Evolutionary conservation across 2,113 vertebrate species (phyloP), one percentile per base, ranked within the genome.

Genomic region (Halichoerus grypus): DNA sequence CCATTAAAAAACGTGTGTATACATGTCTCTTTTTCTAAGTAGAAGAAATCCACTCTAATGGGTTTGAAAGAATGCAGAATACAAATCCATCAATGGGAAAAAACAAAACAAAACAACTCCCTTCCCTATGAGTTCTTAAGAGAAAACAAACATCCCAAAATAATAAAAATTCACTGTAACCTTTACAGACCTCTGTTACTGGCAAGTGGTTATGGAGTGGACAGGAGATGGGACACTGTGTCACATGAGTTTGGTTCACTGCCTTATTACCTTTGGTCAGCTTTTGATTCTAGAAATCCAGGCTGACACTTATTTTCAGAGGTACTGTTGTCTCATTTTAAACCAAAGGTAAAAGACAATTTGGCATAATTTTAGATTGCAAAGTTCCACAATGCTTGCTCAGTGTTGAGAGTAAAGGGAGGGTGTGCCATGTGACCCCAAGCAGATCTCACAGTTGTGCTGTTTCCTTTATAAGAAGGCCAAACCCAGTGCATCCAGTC

Each of bases 61-160:
- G 18, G 87, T 95, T 77, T 96, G 74, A 82, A 97, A 96, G 59
- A 90, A 96, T 84, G 26, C 18, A 76, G 65, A 88, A 59, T 86
- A 80, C 15, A 69, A 86, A 76, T 72, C 21, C 39, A 33, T 65
- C 84, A 80, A 2, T 46, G 7, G 12, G 7, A 10, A 18, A 24
- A 10, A 55, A 46, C 46, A 46, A 46, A 46, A 46, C 46, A 46
- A 46, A 7, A 46, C 46, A 42, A 46, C 39, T 74, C 39, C 10
- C 24, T 86, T 59, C 7, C 13, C 13, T 81, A n/a, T 7, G 77
- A 72, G 11, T 82, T 71, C 33, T 21, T 31, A 59, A 84, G 90
- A 85, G 39, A 55, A 77, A 85, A 55, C 0, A 16, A 83, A 36
- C 16, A 42, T 1, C 72, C 59, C 24, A 7, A 59, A 53, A 28